Base-by-base conservation (phyloP, 2,113 vertebrate genomes). In the Sapayoa aenigma region DNA sequence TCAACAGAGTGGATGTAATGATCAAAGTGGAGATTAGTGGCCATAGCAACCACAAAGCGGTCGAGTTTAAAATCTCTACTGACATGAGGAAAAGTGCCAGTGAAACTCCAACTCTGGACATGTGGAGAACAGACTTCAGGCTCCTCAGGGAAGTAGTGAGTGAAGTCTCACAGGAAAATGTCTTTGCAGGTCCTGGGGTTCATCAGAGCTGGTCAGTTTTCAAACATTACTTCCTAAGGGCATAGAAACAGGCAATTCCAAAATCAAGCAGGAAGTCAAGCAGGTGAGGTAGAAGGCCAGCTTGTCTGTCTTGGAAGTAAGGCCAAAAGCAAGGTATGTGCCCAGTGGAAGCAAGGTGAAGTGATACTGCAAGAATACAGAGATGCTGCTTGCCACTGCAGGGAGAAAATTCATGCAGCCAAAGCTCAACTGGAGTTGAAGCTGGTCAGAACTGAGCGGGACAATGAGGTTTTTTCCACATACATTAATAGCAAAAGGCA, bases 21-120 rank as follows among this genome's bases (percentile, higher is more conserved):
- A 77, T 62, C 22, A 3, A 68, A 37, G 53, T 3, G 21, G 9
- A 42, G 21, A 35, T 9, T 44, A 17, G 0, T 31, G 16, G 72
- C 21, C 21, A 67, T 30, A 67, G 35, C 3, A 5, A 39, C 33
- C 28, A 60, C 0, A 0, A 53, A 37, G 22, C 1, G 2, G 28
- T 46, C 9, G 14, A 46, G 23, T 20, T 39, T n/a, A 46, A 69
- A 62, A 78, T 44, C 27, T 60, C 46, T 33, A 5, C 11, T 69
- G 33, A 46, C n/a, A 62, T 9, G 2, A 53, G 46, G 27, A 33
- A 53, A 53, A 69, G 14, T 62, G 39, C 8, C 33, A 46, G 39
- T 9, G 69, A 53, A 62, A 46, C 11, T 12, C 44, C 28, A 87
- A 0, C 6, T 11, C 16, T 5, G 1, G 8, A 71, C n/a, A 53